Conservation (phyloP, 2,113 vertebrate genomes). For the Laticauda laticaudata region DNA sequence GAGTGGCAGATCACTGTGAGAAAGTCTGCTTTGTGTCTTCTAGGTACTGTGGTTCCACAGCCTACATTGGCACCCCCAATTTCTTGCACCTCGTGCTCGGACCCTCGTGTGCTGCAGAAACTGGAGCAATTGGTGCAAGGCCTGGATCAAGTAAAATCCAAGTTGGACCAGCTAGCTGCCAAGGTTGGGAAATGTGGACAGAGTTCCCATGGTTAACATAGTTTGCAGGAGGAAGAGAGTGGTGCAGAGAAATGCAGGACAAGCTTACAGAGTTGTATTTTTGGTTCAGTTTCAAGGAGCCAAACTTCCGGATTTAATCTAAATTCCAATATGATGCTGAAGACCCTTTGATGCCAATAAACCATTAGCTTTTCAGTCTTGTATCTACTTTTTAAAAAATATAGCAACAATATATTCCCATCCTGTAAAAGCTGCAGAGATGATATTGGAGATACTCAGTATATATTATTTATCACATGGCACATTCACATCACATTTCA, state of each 20-base stretch:
- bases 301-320: not conserved
- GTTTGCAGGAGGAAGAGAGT: not conserved
- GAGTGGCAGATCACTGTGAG: too few relatives aligned
- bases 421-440: not conserved
- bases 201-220: too few relatives aligned
- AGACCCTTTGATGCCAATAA: not conserved
- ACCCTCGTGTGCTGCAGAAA: slow-evolving; percentile 3
- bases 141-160: not conserved
- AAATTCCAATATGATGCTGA: not conserved
- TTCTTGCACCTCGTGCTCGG: not conserved
- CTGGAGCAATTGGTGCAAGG: slow-evolving; percentile 11
- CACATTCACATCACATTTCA: not conserved
- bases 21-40: slow-evolving; percentile 1
- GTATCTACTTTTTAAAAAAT: not conserved
- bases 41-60: not conserved
- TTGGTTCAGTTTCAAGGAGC: not conserved
- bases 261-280: not conserved
- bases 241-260: not conserved
- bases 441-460: not conserved
- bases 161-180: slow-evolving; percentile 1
- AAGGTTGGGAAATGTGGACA: slow-evolving; percentile 6
- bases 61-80: not conserved
- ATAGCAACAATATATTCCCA: not conserved
- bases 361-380: not conserved
- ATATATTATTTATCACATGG: not conserved